Conservation (phyloP, 2,888 invertebrate genomes). For the Sphaeridia pumilis region DNA sequence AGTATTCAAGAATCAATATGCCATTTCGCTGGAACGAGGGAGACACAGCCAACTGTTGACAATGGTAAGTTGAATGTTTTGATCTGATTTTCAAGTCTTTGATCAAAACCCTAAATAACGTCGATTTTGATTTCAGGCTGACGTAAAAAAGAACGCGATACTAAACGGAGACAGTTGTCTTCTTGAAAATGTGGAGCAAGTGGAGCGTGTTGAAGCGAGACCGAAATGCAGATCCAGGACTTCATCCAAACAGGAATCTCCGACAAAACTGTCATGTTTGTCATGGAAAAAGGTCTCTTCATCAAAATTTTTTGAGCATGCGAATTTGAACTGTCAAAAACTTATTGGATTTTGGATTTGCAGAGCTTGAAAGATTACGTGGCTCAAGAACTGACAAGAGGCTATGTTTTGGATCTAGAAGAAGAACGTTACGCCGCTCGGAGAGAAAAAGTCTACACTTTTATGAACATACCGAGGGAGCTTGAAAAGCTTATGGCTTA, state of each 20-base stretch:
- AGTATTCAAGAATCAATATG: no score
- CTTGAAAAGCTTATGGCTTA: conserved; percentile 85
- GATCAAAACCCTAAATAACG: no score
- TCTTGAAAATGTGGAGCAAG: no score
- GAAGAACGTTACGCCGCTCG: conserved; percentile 88
- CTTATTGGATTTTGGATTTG: background rate
- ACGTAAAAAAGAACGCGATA: no score
- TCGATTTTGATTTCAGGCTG: no score
- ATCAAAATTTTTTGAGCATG: background rate
- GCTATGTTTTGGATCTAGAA: conserved; percentile 88
- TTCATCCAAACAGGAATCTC: background rate
- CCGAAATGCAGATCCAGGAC: no score
- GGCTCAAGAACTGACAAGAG: conserved; percentile 75
- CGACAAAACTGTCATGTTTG: background rate
- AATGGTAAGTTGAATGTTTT: no score
- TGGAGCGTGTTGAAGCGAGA: no score
- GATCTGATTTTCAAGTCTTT: no score
- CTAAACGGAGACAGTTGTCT: no score
- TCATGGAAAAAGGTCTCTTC: conserved; percentile 3
- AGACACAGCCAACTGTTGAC: no score
- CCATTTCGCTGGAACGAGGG: no score
- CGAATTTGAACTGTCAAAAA: background rate
- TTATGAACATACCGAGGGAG: conserved; percentile 88
- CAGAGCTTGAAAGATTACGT: conserved; percentile 51
- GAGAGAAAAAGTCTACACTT: conserved; percentile 90